Evolutionary conservation across 2,797 vertebrate species (phyloP), one percentile per base, ranked within the genome.

Genomic region (Acanthurus lineatus): DNA sequence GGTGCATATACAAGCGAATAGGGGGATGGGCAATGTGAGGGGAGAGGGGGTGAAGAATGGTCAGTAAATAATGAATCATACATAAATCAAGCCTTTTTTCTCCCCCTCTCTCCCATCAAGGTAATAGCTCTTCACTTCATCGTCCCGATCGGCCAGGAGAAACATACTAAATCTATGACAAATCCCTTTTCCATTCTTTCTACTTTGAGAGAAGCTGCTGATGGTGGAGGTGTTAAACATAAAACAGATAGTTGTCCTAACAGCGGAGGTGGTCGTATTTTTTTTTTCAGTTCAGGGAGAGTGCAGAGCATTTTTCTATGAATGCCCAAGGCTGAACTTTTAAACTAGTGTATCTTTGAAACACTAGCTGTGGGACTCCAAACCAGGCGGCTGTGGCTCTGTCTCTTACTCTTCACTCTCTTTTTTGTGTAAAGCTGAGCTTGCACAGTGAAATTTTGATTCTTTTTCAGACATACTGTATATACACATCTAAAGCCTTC

Each of bases 11-110:
- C 84, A 69, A 86, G 84, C 12, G 42, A 69, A 62, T 0, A 15
- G 77, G 74, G 77, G 84, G 83, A 62, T 47, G 69, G 62, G 67
- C 60, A 3, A 9, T 17, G 73, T 1, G 9, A 40, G 69, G 22
- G 64, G 73, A 60, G 76, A 65, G 69, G 73, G 75, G 84, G 82
- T 76, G 82, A 68, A 85, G 83, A 83, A 81, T 64, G 91, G 88
- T 93, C 92, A 94, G 94, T 94, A 94, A 95, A 94, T 95, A 95
- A 95, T 94, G 92, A 94, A 94, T 93, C 91, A 85, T 85, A 88
- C 92, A 95, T 95, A 95, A 95, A 96, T 95, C 93, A 91, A 81
- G 73, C 64, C 57, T 60, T 73, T 73, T 84, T 59, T 44, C 53
- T 17, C 38, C 57, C 60, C 54, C 72, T 19, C 69, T 20, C 72